Percentiles rank a stretch among this genome's conserved stretches.
These are phyloP conservation scores for Urocynchramus pylzowi DNA, from an alignment of 2,113 vertebrate genomes.

Conservation along the genomic window DNA sequence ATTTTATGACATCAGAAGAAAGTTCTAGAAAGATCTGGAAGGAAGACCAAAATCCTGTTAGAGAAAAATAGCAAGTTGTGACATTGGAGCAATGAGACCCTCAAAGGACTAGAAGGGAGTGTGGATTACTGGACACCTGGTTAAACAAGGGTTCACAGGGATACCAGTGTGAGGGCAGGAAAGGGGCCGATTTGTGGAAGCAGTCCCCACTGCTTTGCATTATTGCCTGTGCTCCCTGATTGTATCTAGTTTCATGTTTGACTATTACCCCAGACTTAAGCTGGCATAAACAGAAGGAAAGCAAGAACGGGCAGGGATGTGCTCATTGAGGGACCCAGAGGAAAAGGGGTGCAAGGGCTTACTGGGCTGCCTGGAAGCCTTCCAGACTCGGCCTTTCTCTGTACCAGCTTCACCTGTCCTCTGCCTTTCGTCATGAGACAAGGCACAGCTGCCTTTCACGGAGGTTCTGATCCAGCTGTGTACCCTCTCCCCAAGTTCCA, in stretches of 20 bases:
- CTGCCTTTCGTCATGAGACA: background rate
- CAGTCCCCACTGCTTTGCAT: background rate
- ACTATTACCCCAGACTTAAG: background rate
- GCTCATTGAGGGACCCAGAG: background rate
- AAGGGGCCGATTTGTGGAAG: background rate
- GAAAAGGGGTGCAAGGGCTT: background rate
- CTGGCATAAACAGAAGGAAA: background rate
- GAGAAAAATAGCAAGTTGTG: background rate
- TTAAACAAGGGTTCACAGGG: background rate
- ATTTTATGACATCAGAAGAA: background rate
- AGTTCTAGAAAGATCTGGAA: background rate
- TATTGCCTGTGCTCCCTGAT: background rate
- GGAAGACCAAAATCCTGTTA: background rate
- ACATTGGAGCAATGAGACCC: background rate
- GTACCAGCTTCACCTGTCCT: background rate
- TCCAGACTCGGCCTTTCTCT: background rate
- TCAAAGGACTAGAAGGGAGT: background rate
- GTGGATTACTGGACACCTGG: background rate
- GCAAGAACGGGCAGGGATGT: background rate
- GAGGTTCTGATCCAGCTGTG: background rate
- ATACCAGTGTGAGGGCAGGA: background rate
- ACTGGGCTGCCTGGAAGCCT: background rate
- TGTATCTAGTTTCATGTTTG: background rate
- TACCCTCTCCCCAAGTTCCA: rapidly evolving
- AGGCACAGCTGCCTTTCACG: background rate